phyloP scores from a whole-genome alignment of 2,888 invertebrate genomes.

The Pachymerium ferrugineum region DNA sequence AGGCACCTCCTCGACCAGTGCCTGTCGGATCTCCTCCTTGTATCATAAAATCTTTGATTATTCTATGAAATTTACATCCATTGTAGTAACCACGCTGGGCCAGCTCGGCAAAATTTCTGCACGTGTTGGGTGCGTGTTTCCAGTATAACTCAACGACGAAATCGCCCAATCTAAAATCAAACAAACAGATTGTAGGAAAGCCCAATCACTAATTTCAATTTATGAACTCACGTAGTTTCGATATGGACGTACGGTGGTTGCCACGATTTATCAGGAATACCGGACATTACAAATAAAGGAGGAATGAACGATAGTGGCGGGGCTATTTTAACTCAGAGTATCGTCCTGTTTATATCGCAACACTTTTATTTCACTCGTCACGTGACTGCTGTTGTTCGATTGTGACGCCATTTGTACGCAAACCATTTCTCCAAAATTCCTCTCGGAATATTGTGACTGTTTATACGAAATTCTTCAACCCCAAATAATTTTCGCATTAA shows the following conservation, averaged over 20 bases:
- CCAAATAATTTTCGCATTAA: too few species aligned
- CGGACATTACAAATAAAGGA: too few species aligned
- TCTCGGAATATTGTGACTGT: too few species aligned
- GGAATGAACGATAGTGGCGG: too few species aligned
- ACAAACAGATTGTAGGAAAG: neutral
- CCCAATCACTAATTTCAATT: constrained; percentile 28
- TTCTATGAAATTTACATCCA: constrained; percentile 90
- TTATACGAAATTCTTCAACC: too few species aligned
- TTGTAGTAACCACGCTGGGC: constrained; percentile 91
- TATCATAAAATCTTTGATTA: constrained; percentile 67
- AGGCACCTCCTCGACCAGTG: constrained; percentile 88
- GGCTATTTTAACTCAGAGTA: too few species aligned
- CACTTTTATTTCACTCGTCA: too few species aligned
- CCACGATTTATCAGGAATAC: constrained; percentile 83
- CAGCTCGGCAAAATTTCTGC: constrained; percentile 94
- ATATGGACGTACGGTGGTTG: constrained; percentile 75
- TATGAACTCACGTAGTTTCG: constrained; percentile 69
- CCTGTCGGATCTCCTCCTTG: constrained; percentile 90
- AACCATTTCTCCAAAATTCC: too few species aligned
- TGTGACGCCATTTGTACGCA: too few species aligned
- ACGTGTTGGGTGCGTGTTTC: constrained; percentile 97
- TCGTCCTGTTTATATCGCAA: too few species aligned
- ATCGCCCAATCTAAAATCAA: constrained; percentile 83
- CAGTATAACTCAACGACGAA: constrained; percentile 91
- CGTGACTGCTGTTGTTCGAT: too few species aligned